A percentile compares a stretch with the other conserved stretches of the same genome.
These are phyloP conservation scores for Columba livia DNA, from an alignment of 2,113 vertebrate genomes.

Conservation along the genomic window DNA sequence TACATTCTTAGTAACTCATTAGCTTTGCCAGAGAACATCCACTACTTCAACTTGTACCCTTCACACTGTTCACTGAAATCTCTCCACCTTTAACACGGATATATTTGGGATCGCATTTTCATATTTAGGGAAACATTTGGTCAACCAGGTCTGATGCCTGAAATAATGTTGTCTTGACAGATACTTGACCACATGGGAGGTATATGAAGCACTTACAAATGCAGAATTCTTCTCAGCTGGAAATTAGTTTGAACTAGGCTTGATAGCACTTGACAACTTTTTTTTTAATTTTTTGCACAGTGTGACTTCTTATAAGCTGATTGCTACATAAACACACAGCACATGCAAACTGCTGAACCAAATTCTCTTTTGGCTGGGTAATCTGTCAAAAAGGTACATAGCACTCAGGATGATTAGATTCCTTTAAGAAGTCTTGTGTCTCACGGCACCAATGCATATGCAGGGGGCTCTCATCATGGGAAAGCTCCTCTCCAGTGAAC, in stretches of 20 bases:
- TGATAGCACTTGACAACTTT: neutral
- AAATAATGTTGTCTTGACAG: neutral
- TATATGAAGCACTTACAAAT: neutral
- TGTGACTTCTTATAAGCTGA: neutral
- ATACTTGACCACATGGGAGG: neutral
- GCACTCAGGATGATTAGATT: neutral
- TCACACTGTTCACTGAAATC: neutral
- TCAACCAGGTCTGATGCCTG: neutral
- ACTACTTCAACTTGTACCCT: neutral
- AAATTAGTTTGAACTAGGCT: neutral
- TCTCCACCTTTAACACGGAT: neutral
- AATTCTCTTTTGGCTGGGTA: neutral
- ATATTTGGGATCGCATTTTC: neutral
- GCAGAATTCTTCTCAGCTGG: neutral
- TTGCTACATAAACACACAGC: neutral
- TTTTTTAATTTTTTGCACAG: neutral
- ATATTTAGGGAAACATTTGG: neutral
- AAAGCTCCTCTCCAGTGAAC: neutral
- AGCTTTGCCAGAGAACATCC: neutral
- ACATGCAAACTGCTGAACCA: neutral
- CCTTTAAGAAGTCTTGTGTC: neutral
- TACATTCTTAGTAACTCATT: neutral
- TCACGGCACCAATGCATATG: neutral
- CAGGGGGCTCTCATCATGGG: neutral
- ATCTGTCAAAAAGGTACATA: neutral